Evolutionary conservation across 2,113 vertebrate genomes (phyloP).

Genomic region (Sinocyclocheilus maitianheensis): DNA sequence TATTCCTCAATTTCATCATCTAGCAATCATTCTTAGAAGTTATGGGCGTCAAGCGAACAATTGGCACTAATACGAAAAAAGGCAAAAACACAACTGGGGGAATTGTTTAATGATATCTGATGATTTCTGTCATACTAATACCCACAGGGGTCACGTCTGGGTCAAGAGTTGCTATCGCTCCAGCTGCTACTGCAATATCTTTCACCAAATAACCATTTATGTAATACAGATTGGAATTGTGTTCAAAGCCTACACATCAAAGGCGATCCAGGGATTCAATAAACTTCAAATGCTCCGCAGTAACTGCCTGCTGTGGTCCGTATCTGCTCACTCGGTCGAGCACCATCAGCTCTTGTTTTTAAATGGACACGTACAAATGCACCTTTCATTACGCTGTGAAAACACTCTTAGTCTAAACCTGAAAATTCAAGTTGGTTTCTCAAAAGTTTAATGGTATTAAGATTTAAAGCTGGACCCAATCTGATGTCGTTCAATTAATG

Average conservation of each 20-base stretch:
- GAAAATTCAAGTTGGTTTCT: not conserved
- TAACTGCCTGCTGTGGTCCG: not conserved
- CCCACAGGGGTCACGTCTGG: slow-evolving; percentile 34
- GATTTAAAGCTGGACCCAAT: not conserved
- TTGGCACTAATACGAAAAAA: slow-evolving; percentile 9
- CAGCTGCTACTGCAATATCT: slow-evolving; percentile 22
- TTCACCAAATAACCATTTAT: slow-evolving; percentile 40
- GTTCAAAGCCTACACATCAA: slow-evolving; percentile 41
- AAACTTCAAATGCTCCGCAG: slow-evolving; percentile 28
- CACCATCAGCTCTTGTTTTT: slow-evolving; percentile 27
- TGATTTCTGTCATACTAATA: not conserved
- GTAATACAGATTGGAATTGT: slow-evolving; percentile 45
- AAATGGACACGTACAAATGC: not conserved
- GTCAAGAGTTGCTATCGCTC: slow-evolving; percentile 29
- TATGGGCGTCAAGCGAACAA: slow-evolving; percentile 17
- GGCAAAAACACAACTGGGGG: not conserved
- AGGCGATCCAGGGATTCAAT: slow-evolving; percentile 26
- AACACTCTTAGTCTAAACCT: not conserved
- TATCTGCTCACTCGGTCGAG: not conserved
- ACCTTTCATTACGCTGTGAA: slow-evolving; percentile 1
- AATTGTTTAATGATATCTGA: slow-evolving; percentile 5
- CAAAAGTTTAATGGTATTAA: not conserved
- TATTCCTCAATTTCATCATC: slow-evolving; percentile 33
- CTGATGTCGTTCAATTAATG: not conserved
- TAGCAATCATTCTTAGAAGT: slow-evolving; percentile 30